Evolutionary conservation across 2,797 vertebrate species (phyloP).

Genomic region (Phrynocephalus vlangalii): DNA sequence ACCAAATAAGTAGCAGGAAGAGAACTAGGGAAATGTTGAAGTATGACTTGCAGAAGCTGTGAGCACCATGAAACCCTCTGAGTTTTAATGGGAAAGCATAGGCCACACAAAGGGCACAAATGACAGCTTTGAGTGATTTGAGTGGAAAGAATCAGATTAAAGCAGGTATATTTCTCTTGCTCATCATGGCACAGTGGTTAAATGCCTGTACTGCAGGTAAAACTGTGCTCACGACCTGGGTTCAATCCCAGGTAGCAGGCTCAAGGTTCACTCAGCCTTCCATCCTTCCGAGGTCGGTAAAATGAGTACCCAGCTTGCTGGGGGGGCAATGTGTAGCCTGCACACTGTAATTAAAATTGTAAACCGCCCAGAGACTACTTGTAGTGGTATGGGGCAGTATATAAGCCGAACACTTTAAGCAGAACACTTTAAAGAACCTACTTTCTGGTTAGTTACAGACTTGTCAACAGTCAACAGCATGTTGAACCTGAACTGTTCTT

Average conservation of each 20-base stretch:
- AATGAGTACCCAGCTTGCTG: too few species aligned
- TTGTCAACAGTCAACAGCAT: not conserved
- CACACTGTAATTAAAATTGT: too few species aligned
- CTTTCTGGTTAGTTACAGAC: not conserved
- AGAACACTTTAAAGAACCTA: not conserved
- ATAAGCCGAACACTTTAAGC: too few species aligned
- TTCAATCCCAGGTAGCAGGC: too few species aligned
- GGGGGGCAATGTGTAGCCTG: too few species aligned
- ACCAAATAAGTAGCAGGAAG: not conserved
- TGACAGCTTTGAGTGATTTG: not conserved
- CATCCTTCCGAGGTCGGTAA: too few species aligned
- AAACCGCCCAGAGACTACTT: too few species aligned
- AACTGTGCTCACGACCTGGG: too few species aligned
- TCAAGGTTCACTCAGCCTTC: too few species aligned
- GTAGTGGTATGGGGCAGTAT: too few species aligned
- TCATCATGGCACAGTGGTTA: too few species aligned
- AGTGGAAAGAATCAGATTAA: not conserved
- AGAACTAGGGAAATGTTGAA: not conserved
- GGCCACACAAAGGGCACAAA: not conserved
- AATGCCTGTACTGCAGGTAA: too few species aligned
- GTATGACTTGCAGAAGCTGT: not conserved
- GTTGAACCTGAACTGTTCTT: not conserved
- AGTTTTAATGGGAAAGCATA: not conserved
- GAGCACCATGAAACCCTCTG: not conserved
- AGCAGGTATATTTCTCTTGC: not conserved